These are phyloP conservation scores for Isoperla grammatica DNA, from an alignment of 2,888 invertebrate species.

Conservation along the genomic window DNA sequence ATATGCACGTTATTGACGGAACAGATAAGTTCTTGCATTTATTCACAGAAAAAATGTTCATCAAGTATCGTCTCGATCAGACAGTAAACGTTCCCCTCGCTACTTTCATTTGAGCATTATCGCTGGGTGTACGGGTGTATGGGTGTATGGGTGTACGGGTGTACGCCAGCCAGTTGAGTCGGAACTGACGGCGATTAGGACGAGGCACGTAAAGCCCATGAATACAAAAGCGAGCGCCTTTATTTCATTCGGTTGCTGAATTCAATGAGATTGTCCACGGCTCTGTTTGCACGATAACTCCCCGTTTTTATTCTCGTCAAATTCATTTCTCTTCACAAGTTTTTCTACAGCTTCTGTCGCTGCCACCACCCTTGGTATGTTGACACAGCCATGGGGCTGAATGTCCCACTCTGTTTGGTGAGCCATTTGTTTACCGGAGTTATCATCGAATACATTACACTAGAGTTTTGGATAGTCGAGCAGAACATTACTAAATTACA, in stretches of 20 bases:
- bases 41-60: too few species aligned
- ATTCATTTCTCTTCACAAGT: slow-evolving; percentile 11
- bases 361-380: background rate
- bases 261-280: slow-evolving; percentile 9
- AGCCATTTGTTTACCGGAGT: background rate
- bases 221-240: slow-evolving; percentile 24
- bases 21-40: too few species aligned
- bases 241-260: slow-evolving; percentile 20
- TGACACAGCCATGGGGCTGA: background rate
- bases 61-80: too few species aligned
- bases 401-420: slow-evolving; percentile 3
- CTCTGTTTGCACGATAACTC: slow-evolving; percentile 14
- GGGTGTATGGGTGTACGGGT: too few species aligned
- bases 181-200: slow-evolving; percentile 18
- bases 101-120: too few species aligned
- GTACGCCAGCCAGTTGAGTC: too few species aligned
- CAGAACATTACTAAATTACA: too few species aligned
- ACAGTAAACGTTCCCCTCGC: too few species aligned
- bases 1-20: too few species aligned
- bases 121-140: too few species aligned
- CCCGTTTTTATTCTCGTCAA: background rate
- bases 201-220: slow-evolving; percentile 22
- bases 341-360: slow-evolving; percentile 6
- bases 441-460: background rate
- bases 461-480: too few species aligned